Evolutionary conservation across 1,140 invertebrate species (phyloP).

Genomic region (Cotesia typhae): DNA sequence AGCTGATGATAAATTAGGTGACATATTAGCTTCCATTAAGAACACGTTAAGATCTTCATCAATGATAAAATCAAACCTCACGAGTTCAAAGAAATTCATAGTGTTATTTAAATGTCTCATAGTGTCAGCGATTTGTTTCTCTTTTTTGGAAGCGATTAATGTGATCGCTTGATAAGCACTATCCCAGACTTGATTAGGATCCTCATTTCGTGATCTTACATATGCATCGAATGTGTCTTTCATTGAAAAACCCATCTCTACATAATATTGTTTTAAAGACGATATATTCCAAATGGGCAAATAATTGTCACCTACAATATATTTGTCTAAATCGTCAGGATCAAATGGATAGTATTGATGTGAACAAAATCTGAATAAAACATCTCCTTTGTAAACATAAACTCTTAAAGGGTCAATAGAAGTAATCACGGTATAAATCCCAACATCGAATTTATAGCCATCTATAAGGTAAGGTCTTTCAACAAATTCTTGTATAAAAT

Average conservation of each 20-base stretch:
- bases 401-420: conserved; percentile 89
- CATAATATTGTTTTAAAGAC: conserved; percentile 81
- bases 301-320: conserved; percentile 95
- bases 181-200: conserved; percentile 81
- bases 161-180: conserved; percentile 83
- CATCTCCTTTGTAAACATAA: conserved; percentile 90
- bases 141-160: conserved; percentile 79
- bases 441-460: conserved; percentile 96
- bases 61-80: conserved; percentile 92
- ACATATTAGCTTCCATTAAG: conserved; percentile 98
- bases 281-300: conserved; percentile 93
- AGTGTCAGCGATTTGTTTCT: conserved; percentile 72
- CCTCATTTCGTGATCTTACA: conserved; percentile 73
- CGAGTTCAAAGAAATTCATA: conserved; percentile 92
- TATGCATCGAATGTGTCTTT: conserved; percentile 88
- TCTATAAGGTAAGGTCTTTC: conserved; percentile 84
- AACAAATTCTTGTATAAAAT: conserved; percentile 92
- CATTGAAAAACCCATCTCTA: conserved; percentile 82
- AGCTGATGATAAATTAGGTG: conserved; percentile 92
- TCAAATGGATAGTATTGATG: conserved; percentile 94
- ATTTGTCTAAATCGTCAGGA: conserved; percentile 81
- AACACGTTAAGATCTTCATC: conserved; percentile 89
- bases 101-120: conserved; percentile 57
- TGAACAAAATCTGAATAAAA: conserved; percentile 91
- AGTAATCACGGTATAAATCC: conserved; percentile 92